Percentiles rank a stretch among this genome's conserved stretches.
phyloP scores from a whole-genome alignment of 2,888 invertebrate genomes.

The Harpalus rufipes region DNA sequence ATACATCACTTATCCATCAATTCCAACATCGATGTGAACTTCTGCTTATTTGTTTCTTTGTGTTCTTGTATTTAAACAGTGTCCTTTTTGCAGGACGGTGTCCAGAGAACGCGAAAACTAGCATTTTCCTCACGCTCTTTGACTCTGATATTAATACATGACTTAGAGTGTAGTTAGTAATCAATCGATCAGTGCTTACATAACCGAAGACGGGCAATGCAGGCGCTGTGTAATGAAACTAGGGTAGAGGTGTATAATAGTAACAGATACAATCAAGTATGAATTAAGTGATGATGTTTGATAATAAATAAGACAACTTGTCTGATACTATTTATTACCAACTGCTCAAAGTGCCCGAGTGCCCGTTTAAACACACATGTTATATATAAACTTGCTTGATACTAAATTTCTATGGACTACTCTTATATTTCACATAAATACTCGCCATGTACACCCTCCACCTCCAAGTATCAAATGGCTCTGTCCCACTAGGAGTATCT shows the following conservation, averaged over 20 bases:
- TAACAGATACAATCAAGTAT: not conserved
- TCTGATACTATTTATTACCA: conserved; percentile 3
- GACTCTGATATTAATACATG: conserved; percentile 51
- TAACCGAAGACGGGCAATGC: not conserved
- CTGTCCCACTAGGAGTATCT: conserved; percentile 78
- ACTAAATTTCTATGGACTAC: conserved; percentile 63
- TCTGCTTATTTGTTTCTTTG: conserved; percentile 65
- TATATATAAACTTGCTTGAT: conserved; percentile 30
- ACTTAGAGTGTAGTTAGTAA: conserved; percentile 58
- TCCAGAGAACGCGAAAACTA: conserved; percentile 61
- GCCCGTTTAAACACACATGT: conserved; percentile 17
- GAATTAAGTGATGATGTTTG: too few relatives aligned
- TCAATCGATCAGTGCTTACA: conserved; percentile 21
- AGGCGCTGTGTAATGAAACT: conserved; percentile 16
- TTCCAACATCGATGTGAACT: conserved; percentile 60
- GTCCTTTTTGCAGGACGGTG: conserved; percentile 67
- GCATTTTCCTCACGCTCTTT: conserved; percentile 62
- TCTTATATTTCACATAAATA: conserved; percentile 65
- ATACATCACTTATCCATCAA: not conserved
- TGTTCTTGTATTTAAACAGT: conserved; percentile 62
- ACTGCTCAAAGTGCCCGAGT: not conserved
- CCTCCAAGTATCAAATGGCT: conserved; percentile 81
- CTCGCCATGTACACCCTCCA: conserved; percentile 77
- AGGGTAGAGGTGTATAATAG: not conserved
- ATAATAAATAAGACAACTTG: not conserved